Base-by-base conservation (phyloP, 2,888 invertebrate genomes). In the Patella pellucida region DNA sequence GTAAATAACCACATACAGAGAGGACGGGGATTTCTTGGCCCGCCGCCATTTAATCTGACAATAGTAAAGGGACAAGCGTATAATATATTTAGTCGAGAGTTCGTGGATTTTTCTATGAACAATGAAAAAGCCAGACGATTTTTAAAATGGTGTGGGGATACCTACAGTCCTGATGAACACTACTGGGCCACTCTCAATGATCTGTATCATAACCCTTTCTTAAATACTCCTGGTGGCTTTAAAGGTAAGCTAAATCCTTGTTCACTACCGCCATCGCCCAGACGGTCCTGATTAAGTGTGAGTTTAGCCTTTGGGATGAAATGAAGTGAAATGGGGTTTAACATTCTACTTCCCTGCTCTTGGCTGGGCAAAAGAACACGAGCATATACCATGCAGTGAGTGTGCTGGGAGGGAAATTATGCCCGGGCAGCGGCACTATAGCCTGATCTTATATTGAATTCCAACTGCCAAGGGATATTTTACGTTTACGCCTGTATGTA, bases 101-200 rank as follows among this genome's bases (percentile, higher is more conserved):
- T 88, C 76, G 83, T 87, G 7, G 77, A 86, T 27, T 88, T 84
- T 78, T 78, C 82, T 2, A 68, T 87, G 5, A 78, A 68, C 7
- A 79, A 87, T 73, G 27, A 72, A 31, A 76, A 72, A 7, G 82
- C 84, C 0, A 69, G 69, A 50, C 79, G 80, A 27, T 79, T 89
- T 16, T 73, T 87, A 1, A 76, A 82, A 1, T 89, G 87, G 87
- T 77, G 81, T n/a, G 68, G 74, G 1, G 86, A 85, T 72, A 84
- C 85, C 2, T 82, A 82, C 52, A 87, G 85, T 52, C 85, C 88
- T 1, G 89, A 89, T 77, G 89, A 89, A 76, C 84, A 86, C 72
- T 86, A 82, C 74, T 89, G 88, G 88, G 79, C 87, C 0, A 87
- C 88, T 0, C 68, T 89, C 9, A 86, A 86, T 74, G 81, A 83